Conservation (phyloP, 1,140 invertebrate species). For the Drosophila equinoxialis region DNA sequence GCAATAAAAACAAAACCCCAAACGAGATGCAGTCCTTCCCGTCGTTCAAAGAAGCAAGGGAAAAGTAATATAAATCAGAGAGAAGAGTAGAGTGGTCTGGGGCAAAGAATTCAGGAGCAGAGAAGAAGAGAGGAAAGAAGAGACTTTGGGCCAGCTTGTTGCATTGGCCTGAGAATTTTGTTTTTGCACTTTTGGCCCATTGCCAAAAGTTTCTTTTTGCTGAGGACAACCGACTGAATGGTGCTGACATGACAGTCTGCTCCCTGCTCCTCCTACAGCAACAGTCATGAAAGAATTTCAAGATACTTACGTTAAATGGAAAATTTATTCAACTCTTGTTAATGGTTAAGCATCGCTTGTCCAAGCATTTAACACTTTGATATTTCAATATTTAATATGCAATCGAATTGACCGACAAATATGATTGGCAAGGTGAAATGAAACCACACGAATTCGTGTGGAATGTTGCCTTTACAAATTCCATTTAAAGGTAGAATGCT, state of each 20-base stretch:
- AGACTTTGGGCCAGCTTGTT: conserved; percentile 29
- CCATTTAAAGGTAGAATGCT: background rate
- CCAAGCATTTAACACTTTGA: conserved; percentile 12
- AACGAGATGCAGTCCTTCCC: background rate
- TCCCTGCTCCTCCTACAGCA: background rate
- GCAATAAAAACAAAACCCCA: conserved; percentile 65
- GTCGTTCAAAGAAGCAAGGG: conserved; percentile 15
- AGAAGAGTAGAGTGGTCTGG: background rate
- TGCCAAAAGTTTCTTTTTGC: conserved; percentile 54
- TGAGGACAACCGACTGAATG: conserved; percentile 37
- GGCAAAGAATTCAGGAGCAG: too few relatives aligned
- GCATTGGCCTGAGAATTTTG: conserved; percentile 38
- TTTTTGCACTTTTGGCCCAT: conserved; percentile 54
- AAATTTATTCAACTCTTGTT: conserved; percentile 18
- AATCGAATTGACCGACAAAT: conserved; percentile 14
- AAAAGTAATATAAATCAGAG: conserved; percentile 25
- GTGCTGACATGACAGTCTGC: conserved; percentile 44
- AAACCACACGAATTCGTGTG: background rate
- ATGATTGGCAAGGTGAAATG: conserved; percentile 14
- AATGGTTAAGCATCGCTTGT: conserved; percentile 5
- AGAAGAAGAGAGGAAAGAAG: background rate
- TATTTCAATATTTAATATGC: conserved; percentile 1
- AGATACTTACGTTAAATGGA: conserved; percentile 17
- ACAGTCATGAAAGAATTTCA: background rate
- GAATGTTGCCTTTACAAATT: background rate